Conservation (phyloP, 2,888 invertebrate genomes). For the Geotrupes spiniger region DNA sequence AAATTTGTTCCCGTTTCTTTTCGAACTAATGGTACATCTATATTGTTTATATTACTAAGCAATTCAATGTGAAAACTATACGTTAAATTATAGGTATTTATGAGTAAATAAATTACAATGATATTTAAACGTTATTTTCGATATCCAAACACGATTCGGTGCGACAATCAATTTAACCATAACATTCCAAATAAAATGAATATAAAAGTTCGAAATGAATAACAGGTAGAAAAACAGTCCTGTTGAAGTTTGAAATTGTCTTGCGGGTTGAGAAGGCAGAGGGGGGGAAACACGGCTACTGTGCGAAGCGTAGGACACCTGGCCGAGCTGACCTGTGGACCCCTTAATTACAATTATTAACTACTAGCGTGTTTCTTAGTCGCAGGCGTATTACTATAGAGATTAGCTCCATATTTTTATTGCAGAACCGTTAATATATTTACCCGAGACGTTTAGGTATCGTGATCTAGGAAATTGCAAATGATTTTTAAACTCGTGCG, state of each 20-base stretch:
- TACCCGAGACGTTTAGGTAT: constrained; percentile 8
- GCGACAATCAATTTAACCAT: no score
- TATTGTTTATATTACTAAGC: no score
- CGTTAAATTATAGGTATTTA: no score
- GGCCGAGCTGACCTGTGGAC: constrained; percentile 45
- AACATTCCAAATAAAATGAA: no score
- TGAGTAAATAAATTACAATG: no score
- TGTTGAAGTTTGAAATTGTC: constrained; percentile 34
- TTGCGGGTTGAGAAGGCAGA: constrained; percentile 28
- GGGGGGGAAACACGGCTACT: constrained; percentile 39
- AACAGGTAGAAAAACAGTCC: constrained; percentile 30
- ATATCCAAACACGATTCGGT: no score
- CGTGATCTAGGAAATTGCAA: constrained; percentile 13
- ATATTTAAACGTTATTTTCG: no score
- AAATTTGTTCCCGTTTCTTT: no score
- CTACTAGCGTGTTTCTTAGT: constrained; percentile 46
- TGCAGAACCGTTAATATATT: constrained; percentile 17
- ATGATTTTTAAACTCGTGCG: constrained; percentile 13
- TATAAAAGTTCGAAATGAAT: constrained; percentile 23
- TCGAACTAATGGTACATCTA: no score
- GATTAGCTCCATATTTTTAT: constrained; percentile 23
- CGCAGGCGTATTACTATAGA: constrained; percentile 35
- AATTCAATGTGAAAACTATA: no score
- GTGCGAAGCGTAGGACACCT: constrained; percentile 45
- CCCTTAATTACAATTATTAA: constrained; percentile 49